Conservation (phyloP, 2,888 invertebrate genomes). For the Metalampra italica region DNA sequence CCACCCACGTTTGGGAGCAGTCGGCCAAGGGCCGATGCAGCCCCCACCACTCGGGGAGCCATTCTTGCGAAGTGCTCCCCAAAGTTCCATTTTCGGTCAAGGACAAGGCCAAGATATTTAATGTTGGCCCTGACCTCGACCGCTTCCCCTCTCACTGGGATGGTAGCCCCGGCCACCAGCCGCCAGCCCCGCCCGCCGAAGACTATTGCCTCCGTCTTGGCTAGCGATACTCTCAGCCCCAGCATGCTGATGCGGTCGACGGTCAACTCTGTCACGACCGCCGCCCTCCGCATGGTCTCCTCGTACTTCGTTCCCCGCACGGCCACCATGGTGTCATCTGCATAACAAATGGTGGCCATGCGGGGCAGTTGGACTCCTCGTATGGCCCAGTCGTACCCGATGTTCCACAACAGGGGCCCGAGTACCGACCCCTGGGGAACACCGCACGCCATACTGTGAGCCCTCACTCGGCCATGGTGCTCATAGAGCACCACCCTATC, state of each 20-base stretch:
- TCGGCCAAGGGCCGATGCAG: background rate
- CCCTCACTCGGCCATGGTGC: no score
- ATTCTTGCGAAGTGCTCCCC: background rate
- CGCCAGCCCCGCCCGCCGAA: background rate
- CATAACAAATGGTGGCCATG: no score
- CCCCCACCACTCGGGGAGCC: no score
- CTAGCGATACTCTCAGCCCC: background rate
- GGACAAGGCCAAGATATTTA: background rate
- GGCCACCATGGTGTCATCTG: no score
- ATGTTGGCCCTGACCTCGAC: background rate
- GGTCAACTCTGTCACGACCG: no score
- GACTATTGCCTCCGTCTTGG: background rate
- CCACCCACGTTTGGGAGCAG: background rate
- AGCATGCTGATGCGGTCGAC: background rate
- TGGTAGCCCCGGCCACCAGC: background rate
- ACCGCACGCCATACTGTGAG: slow-evolving; percentile 5
- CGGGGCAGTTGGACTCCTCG: no score
- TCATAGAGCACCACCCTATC: background rate
- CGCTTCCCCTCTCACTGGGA: background rate
- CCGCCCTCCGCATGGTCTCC: no score
- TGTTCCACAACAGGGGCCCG: slow-evolving; percentile 19
- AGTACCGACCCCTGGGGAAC: slow-evolving; percentile 18
- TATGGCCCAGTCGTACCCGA: slow-evolving; percentile 10
- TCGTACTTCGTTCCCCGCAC: no score
- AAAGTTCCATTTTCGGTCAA: background rate